Evolutionary conservation across 2,113 vertebrate species (phyloP), one percentile per base, ranked within the genome.

Genomic region (Gallinago media): DNA sequence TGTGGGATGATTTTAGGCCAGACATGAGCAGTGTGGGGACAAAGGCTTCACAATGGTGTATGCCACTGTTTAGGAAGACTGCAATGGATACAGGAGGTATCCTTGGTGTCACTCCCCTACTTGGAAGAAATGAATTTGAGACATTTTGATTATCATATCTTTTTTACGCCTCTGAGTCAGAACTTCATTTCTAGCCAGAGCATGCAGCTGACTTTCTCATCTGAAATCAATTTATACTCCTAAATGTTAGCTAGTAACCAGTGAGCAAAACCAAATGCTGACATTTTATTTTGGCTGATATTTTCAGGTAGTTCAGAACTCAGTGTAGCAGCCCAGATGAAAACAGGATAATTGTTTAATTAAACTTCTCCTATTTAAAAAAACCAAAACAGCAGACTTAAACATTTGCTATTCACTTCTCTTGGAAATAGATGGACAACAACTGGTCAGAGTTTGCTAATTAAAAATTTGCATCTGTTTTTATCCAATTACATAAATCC

Each of bases 131-230:
- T 36, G 20, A 71, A 67, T 36, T 26, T 81, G 34, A 96, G 61
- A 91, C 78, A 96, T 86, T 92, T 87, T 68, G 44, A 61, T 68
- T 82, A 46, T 59, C 36, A 29, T 84, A 67, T 82, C 54, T 91
- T 91, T 91, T 95, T 58, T 96, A 76, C 11, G 18, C 22, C 31
- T 95, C 54, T 85, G 87, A 96, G 66, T 85, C 70, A 96, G 62
- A 88, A 59, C 36, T 91, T 44, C 15, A 70, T 89, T 96, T 91
- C 78, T 49, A 89, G 89, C 87, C 87, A 93, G 81, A 72, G 47
- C n/a, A 76, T 87, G 91, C 34, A 79, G 81, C 87, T 92, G 85
- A 82, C 74, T 54, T 89, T 89, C 78, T 31, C 82, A 73, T 90
- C 27, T 94, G 94, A 91, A 96, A 54, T 34, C 8, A 89, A 72